Evolutionary conservation across 2,888 invertebrate genomes (phyloP), one percentile per base, ranked within the genome.

Genomic region (Caenorhabditis sp.): DNA sequence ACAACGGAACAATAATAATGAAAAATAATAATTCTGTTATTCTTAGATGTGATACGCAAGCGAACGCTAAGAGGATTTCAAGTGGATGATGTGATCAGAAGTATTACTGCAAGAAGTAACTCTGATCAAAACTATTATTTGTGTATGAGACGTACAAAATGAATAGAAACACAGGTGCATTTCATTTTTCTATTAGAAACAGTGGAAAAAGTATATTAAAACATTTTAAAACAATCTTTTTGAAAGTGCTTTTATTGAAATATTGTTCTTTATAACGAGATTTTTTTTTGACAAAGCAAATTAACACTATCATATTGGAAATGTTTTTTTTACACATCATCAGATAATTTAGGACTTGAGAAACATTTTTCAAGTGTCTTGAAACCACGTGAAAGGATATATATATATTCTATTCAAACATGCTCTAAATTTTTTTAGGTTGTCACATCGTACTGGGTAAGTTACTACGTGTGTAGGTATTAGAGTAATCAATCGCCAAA

Each of bases 131-230:
- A 65, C 62, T 62, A 70, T 64, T 70, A 58, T 70, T 65, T 65
- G 65, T 65, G 62, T 62, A 62, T 23, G 58, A 27, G n/a, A 62
- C 58, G 62, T 68, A 68, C 63, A 49, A 63, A 63, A 64, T n/a
- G n/a, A n/a, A 51, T 57, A 55, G 49, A 49, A 64, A 54, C 27
- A 31, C 31, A 31, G 4, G 31, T 31, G 31, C 10, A 10, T 31
- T 4, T 31, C 10, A n/a, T 31, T 31, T 31, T 31, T 31, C 10
- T 31, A 10, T 31, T 31, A 10, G 14, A 53, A 27, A 51, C 53
- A n/a, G 21, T 53, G 37, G 31, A 60, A 50, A 50, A 49, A 21
- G 36, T 27, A 36, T 54, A 31, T 31, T 31, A 6, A 31, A 31
- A 6, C 4, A 6, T 31, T 31, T 31, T 31, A 10, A 31, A 31